Evolutionary conservation across 2,113 vertebrate species (phyloP).

Genomic region (Aptenodytes patagonicus): DNA sequence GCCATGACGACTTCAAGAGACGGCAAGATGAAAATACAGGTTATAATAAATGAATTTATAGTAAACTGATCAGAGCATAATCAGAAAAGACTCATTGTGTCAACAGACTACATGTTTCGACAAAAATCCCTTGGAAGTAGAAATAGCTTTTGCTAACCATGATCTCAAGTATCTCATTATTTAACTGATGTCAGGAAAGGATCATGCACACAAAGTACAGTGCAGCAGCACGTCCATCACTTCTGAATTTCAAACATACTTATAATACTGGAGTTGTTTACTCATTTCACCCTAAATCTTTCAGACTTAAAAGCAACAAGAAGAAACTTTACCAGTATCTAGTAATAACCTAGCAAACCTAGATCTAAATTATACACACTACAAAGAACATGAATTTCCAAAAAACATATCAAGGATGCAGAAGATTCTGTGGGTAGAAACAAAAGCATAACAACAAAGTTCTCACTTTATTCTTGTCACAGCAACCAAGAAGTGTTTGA

Average conservation of each 20-base stretch:
- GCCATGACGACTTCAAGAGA: neutral
- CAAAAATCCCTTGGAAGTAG: neutral
- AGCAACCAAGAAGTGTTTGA: neutral
- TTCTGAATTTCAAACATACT: neutral
- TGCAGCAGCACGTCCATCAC: neutral
- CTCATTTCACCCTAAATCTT: neutral
- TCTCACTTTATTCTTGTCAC: neutral
- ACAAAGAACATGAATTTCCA: neutral
- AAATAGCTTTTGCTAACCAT: neutral
- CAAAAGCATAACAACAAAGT: neutral
- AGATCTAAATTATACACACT: neutral
- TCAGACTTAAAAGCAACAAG: neutral
- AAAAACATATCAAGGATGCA: neutral
- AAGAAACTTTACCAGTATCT: neutral
- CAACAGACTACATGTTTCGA: neutral
- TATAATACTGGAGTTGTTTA: neutral
- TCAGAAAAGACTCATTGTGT: rapidly evolving
- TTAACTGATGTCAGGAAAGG: neutral
- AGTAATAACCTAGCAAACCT: neutral
- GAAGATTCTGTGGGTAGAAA: neutral
- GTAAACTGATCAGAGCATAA: neutral
- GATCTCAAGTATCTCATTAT: neutral
- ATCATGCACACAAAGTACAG: neutral
- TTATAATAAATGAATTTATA: neutral
- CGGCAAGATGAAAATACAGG: neutral